Evolutionary conservation across 2,797 vertebrate genomes (phyloP).

Genomic region (Arctocebus calabarensis): DNA sequence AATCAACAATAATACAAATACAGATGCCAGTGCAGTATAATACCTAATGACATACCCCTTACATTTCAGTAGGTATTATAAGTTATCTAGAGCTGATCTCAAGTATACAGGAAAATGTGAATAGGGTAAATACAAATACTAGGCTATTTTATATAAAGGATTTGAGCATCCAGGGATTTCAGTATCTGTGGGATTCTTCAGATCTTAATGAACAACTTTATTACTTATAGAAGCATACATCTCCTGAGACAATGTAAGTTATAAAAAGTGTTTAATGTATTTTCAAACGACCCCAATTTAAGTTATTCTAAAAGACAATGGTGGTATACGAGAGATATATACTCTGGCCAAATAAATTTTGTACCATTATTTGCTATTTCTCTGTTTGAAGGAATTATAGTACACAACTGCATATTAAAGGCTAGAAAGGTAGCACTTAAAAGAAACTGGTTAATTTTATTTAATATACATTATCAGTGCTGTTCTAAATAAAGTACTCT

Average conservation of each 20-base stretch:
- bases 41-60: no score
- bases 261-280: not conserved
- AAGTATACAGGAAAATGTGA: not conserved
- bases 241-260: not conserved
- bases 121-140: not conserved
- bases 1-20: not conserved
- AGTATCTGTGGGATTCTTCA: not conserved
- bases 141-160: not conserved
- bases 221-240: not conserved
- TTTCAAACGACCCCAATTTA: not conserved
- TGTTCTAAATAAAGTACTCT: not conserved
- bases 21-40: not conserved
- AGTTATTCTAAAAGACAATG: slow-evolving; percentile 8
- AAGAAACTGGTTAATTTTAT: not conserved
- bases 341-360: not conserved
- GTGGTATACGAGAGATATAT: not conserved
- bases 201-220: not conserved
- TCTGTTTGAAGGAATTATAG: not conserved
- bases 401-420: not conserved
- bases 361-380: not conserved
- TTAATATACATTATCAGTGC: not conserved
- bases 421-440: not conserved
- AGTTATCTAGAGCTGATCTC: not conserved
- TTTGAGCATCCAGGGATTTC: not conserved
- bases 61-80: not conserved